These are phyloP conservation scores for Thymelicus lineola DNA, from an alignment of 2,888 invertebrate species.

Conservation along the genomic window DNA sequence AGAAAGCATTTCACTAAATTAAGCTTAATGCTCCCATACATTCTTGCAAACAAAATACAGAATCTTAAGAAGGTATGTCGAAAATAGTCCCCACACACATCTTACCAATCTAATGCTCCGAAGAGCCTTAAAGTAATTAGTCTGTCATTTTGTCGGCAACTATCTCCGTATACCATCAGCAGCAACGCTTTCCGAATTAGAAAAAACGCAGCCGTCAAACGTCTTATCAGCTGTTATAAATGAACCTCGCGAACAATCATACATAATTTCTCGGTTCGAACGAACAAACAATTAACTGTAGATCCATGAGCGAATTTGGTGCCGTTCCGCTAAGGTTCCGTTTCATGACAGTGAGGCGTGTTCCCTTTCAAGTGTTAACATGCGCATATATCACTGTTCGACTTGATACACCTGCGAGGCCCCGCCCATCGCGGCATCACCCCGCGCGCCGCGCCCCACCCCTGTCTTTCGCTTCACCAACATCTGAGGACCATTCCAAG, in stretches of 20 bases:
- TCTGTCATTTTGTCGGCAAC: constrained; percentile 61
- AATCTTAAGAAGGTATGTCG: no score
- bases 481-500: constrained; percentile 75
- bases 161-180: constrained; percentile 60
- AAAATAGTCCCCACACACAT: no score
- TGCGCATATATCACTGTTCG: constrained; percentile 80
- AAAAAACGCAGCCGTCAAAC: constrained; percentile 42
- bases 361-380: constrained; percentile 70
- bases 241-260: constrained; percentile 20
- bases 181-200: constrained; percentile 41
- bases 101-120: no score
- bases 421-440: constrained; percentile 60
- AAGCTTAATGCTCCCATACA: no score
- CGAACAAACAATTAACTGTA: constrained; percentile 65
- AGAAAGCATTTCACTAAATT: no score
- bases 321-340: constrained; percentile 42
- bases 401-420: constrained; percentile 76
- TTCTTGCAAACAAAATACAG: no score
- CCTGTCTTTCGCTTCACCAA: constrained; percentile 69
- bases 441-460: constrained; percentile 51
- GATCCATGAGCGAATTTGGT: constrained; percentile 52
- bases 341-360: constrained; percentile 78
- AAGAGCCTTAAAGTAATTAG: constrained; percentile 57
- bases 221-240: constrained; percentile 34
- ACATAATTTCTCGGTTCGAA: constrained; percentile 45